phyloP scores from a whole-genome alignment of 2,888 invertebrate genomes.

The Nomada ruficornis region DNA sequence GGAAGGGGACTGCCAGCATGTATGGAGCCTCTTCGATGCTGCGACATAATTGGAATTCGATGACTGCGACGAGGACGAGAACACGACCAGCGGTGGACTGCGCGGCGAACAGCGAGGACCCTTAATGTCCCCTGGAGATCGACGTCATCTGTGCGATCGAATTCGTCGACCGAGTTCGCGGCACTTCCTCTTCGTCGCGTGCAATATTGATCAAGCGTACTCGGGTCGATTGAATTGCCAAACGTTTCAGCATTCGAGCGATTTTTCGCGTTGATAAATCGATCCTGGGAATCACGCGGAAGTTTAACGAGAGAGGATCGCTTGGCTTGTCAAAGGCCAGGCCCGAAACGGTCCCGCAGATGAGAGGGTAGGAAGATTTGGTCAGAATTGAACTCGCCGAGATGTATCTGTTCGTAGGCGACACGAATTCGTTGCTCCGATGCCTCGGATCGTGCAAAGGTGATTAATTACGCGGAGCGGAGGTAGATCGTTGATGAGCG shows the following conservation, averaged over 20 bases:
- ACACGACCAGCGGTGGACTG: constrained; percentile 8
- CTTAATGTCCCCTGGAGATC: constrained; percentile 59
- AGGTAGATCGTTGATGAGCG: constrained; percentile 28
- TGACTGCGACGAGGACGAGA: constrained; percentile 57
- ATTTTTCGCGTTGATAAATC: background rate
- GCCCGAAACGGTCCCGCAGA: background rate
- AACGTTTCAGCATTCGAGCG: constrained; percentile 11
- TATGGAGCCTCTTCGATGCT: constrained; percentile 76
- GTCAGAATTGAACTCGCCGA: background rate
- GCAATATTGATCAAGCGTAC: constrained; percentile 13
- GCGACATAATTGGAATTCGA: constrained; percentile 76
- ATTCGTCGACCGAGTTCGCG: constrained; percentile 22
- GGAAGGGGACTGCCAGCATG: constrained; percentile 72
- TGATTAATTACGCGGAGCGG: constrained; percentile 36
- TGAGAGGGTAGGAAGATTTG: constrained; percentile 6
- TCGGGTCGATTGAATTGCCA: background rate
- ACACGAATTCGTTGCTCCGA: background rate
- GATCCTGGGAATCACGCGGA: constrained; percentile 16
- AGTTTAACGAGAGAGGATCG: background rate
- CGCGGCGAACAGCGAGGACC: background rate
- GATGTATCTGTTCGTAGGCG: background rate
- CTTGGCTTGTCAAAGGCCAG: background rate
- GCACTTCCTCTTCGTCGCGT: constrained; percentile 3
- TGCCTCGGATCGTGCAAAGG: background rate
- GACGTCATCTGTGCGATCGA: constrained; percentile 58